A percentile compares a stretch with the other conserved stretches of the same genome.
Evolutionary conservation across 2,797 vertebrate species (phyloP).

Genomic region (Dallia pectoralis): DNA sequence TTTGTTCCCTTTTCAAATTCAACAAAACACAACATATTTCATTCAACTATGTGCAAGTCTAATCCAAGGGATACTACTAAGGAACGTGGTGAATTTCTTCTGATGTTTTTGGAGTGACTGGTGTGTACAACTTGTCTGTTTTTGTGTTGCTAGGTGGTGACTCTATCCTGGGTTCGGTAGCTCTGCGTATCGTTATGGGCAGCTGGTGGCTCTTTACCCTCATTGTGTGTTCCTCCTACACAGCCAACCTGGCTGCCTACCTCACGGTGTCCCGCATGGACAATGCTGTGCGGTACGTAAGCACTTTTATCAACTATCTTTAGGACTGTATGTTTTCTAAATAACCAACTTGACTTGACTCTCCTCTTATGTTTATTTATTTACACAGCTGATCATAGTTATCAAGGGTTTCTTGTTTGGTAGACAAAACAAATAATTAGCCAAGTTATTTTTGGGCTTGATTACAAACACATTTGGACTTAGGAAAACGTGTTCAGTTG

Average conservation of each 20-base stretch:
- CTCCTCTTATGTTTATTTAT: neutral
- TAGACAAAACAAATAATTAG: neutral
- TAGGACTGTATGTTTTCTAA: neutral
- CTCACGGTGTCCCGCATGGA: constrained; percentile 98
- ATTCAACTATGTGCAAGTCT: neutral
- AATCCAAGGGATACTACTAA: no score
- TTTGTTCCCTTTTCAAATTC: no score
- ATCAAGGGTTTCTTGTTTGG: neutral
- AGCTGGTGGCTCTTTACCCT: constrained; percentile 99
- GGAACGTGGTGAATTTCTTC: no score
- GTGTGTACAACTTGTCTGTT: neutral
- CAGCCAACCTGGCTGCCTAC: constrained; percentile 95
- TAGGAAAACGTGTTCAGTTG: neutral
- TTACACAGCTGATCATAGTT: neutral
- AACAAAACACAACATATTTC: neutral
- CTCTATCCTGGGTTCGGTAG: constrained; percentile 88
- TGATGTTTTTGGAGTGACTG: no score
- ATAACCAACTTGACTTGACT: no score
- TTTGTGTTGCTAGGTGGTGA: constrained; percentile 79
- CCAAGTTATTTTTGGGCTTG: neutral
- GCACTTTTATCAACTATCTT: neutral
- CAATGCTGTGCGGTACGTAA: constrained; percentile 87
- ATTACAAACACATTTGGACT: neutral
- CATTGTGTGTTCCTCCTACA: constrained; percentile 98
- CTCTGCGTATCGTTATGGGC: constrained; percentile 95